Conservation (phyloP, 2,113 vertebrate species). For the Gasterosteus nipponicus region DNA sequence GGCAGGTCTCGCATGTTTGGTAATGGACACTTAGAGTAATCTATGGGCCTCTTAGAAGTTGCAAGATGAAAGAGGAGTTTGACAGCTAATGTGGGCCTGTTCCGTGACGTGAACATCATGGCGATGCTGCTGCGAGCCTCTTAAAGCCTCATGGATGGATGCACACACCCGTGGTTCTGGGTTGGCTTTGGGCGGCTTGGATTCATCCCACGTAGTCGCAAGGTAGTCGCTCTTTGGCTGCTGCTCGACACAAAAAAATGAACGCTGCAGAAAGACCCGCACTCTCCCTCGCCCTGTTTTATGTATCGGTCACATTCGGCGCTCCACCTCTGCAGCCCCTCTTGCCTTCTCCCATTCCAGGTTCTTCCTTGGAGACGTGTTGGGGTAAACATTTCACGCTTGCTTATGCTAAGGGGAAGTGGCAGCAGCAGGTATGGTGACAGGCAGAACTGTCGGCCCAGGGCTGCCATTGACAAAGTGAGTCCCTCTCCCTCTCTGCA, state of each 20-base stretch:
- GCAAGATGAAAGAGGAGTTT: conserved; percentile 83
- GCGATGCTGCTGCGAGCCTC: conserved; percentile 72
- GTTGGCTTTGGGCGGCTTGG: conserved; percentile 31
- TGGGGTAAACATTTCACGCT: conserved; percentile 83
- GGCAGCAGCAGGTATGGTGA: conserved; percentile 80
- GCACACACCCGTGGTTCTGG: conserved; percentile 59
- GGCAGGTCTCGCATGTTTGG: conserved; percentile 75
- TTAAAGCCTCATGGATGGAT: conserved; percentile 75
- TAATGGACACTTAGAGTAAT: conserved; percentile 87
- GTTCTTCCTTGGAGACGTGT: conserved; percentile 77
- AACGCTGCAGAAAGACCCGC: neutral
- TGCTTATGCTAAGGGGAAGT: conserved; percentile 81
- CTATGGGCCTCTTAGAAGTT: conserved; percentile 84
- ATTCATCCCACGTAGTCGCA: conserved; percentile 79
- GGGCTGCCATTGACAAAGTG: conserved; percentile 53
- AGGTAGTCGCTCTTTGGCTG: too few species aligned
- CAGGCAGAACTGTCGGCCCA: conserved; percentile 73
- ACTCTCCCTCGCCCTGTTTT: conserved; percentile 69
- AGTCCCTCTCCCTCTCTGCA: conserved; percentile 33
- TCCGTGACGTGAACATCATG: conserved; percentile 81
- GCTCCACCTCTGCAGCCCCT: conserved; percentile 68
- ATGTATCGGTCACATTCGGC: conserved; percentile 78
- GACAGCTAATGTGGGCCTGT: conserved; percentile 82
- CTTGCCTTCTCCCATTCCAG: conserved; percentile 78
- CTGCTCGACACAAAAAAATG: neutral